A percentile compares a stretch with the other conserved stretches of the same genome.
These are phyloP conservation scores for Onychostoma macrolepis DNA, from an alignment of 2,113 vertebrate genomes.

Conservation along the genomic window DNA sequence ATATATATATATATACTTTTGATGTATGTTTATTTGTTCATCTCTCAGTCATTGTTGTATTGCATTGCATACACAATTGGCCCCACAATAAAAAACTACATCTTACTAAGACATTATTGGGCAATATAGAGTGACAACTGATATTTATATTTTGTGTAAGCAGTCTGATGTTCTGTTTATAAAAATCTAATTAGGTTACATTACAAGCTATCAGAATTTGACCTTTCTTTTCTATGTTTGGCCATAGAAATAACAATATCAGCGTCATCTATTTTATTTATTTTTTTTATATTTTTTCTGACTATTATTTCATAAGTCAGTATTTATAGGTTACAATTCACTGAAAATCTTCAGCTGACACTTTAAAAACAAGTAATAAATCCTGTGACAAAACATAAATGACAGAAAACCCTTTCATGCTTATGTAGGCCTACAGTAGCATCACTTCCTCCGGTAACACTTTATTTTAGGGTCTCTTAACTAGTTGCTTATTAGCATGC, in stretches of 20 bases:
- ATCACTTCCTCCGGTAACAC: too few relatives aligned
- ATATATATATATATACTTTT: too few relatives aligned
- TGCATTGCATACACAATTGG: neutral
- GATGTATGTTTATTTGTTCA: neutral
- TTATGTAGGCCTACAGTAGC: neutral
- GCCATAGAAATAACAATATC: neutral
- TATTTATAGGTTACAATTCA: neutral
- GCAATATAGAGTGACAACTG: neutral
- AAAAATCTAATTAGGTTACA: neutral
- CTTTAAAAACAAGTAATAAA: neutral
- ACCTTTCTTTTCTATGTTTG: neutral
- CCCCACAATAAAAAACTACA: neutral
- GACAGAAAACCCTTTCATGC: neutral
- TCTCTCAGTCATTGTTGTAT: neutral
- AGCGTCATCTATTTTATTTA: too few relatives aligned
- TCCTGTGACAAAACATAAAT: neutral
- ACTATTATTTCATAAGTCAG: neutral
- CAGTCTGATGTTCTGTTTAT: neutral
- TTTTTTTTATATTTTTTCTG: too few relatives aligned
- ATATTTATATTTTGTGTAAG: neutral
- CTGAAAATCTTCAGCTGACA: neutral
- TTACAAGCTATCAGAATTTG: neutral
- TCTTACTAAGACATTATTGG: neutral
- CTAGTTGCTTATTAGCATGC: too few relatives aligned
- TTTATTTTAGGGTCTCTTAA: too few relatives aligned